Percentiles rank a stretch among this genome's conserved stretches.
phyloP scores from a whole-genome alignment of 1,140 invertebrate species.

The Apis dorsata region DNA sequence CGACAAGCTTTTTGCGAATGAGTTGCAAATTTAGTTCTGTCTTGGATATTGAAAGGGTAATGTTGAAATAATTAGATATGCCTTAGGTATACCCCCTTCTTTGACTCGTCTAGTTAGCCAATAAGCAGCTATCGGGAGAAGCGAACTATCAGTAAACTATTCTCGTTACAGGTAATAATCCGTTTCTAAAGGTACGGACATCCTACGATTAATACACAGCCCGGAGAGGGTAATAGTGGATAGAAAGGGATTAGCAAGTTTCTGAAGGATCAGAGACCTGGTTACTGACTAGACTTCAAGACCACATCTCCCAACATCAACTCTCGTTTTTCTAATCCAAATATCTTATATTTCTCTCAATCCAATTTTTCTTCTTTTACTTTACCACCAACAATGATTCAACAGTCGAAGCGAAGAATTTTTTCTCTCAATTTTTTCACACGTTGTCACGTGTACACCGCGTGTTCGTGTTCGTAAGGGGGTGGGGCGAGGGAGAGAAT shows the following conservation, averaged over 20 bases:
- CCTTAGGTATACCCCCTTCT: background rate
- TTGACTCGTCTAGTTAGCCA: slow-evolving; percentile 16
- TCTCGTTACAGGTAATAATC: slow-evolving; percentile 43
- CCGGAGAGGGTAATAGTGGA: background rate
- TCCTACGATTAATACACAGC: slow-evolving; percentile 6
- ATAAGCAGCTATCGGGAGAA: slow-evolving; percentile 19
- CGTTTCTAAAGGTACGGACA: slow-evolving; percentile 11
- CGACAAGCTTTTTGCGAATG: no score
- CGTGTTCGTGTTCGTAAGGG: background rate
- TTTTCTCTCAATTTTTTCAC: no score
- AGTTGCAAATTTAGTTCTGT: background rate
- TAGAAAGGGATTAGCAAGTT: slow-evolving; percentile 3
- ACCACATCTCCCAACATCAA: background rate
- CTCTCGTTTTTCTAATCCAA: background rate
- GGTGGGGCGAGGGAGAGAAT: background rate
- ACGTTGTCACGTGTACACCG: background rate
- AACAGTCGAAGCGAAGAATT: no score
- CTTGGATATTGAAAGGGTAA: background rate
- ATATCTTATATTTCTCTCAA: background rate
- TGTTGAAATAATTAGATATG: background rate
- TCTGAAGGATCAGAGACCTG: background rate
- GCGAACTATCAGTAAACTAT: slow-evolving; percentile 30
- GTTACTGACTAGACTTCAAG: background rate
- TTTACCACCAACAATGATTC: no score
- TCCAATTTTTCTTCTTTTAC: no score